Conservation (phyloP, 2,888 invertebrate genomes). For the Pyrrhopygopsis socrates region DNA sequence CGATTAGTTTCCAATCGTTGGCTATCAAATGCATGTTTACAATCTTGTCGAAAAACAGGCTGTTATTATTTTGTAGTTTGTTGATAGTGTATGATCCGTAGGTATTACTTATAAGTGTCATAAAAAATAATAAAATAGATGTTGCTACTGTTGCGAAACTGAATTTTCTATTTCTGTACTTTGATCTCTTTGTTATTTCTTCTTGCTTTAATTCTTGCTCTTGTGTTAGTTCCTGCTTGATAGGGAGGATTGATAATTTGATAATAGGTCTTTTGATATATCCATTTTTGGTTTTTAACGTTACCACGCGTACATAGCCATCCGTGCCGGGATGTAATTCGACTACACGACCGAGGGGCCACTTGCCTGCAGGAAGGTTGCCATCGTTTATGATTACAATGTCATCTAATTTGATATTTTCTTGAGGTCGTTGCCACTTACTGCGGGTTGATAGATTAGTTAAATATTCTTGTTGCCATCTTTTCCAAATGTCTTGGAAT, state of each 20-base stretch:
- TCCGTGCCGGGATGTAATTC: slow-evolving; percentile 11
- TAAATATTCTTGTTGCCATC: slow-evolving; percentile 33
- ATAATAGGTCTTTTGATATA: too few species aligned
- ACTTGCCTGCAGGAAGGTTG: slow-evolving; percentile 32
- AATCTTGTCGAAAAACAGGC: slow-evolving; percentile 20
- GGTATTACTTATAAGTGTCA: slow-evolving; percentile 29
- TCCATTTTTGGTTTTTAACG: too few species aligned
- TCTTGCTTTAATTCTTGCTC: too few species aligned
- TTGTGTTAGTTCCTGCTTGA: too few species aligned
- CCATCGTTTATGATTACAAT: slow-evolving; percentile 39
- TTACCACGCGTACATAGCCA: too few species aligned
- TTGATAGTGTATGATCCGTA: not conserved
- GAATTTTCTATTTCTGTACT: not conserved
- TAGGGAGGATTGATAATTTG: too few species aligned
- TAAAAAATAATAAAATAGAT: slow-evolving; percentile 31
- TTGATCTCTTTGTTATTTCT: too few species aligned
- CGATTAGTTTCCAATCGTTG: not conserved
- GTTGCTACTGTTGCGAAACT: slow-evolving; percentile 15
- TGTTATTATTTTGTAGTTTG: not conserved
- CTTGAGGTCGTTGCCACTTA: slow-evolving; percentile 23
- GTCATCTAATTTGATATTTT: slow-evolving; percentile 4
- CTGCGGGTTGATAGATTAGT: slow-evolving; percentile 23
- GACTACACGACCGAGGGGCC: slow-evolving; percentile 16
- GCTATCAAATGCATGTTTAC: slow-evolving; percentile 6
- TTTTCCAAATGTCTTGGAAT: slow-evolving; percentile 32